A percentile compares a stretch with the other conserved stretches of the same genome.
These are phyloP conservation scores for Pogona vitticeps DNA, from an alignment of 2,113 vertebrate species.

Conservation along the genomic window DNA sequence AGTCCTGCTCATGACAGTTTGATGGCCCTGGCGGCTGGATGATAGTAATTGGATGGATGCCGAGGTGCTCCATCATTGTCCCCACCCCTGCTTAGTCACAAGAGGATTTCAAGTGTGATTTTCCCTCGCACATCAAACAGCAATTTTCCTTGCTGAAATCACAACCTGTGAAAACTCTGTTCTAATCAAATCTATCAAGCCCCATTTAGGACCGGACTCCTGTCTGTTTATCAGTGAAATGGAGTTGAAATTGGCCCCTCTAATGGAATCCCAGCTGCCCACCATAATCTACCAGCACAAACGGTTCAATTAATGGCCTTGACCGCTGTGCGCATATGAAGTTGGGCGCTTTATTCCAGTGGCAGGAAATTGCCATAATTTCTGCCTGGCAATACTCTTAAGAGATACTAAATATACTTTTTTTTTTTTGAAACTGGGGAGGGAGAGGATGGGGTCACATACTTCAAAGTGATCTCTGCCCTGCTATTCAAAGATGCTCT, in stretches of 20 bases:
- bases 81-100: constrained; percentile 38
- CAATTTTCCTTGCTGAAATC: constrained; percentile 71
- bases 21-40: constrained; percentile 54
- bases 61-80: constrained; percentile 36
- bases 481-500: background rate
- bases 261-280: constrained; percentile 73
- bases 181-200: constrained; percentile 77
- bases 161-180: constrained; percentile 75
- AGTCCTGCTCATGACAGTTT: constrained; percentile 62
- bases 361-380: constrained; percentile 80
- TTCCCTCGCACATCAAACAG: constrained; percentile 56
- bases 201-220: constrained; percentile 69
- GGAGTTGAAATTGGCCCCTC: constrained; percentile 76
- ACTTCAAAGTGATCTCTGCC: constrained; percentile 8
- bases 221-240: constrained; percentile 79
- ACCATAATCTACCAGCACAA: constrained; percentile 66
- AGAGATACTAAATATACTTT: constrained; percentile 51
- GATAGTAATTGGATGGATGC: constrained; percentile 66
- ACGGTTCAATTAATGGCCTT: constrained; percentile 74
- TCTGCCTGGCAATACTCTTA: constrained; percentile 63
- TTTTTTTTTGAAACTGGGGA: constrained; percentile 27
- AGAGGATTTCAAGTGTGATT: constrained; percentile 68
- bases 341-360: constrained; percentile 78
- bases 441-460: background rate
- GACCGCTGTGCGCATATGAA: constrained; percentile 63